These are phyloP conservation scores for Staurois parvus DNA, from an alignment of 2,797 vertebrate genomes.

Conservation along the genomic window DNA sequence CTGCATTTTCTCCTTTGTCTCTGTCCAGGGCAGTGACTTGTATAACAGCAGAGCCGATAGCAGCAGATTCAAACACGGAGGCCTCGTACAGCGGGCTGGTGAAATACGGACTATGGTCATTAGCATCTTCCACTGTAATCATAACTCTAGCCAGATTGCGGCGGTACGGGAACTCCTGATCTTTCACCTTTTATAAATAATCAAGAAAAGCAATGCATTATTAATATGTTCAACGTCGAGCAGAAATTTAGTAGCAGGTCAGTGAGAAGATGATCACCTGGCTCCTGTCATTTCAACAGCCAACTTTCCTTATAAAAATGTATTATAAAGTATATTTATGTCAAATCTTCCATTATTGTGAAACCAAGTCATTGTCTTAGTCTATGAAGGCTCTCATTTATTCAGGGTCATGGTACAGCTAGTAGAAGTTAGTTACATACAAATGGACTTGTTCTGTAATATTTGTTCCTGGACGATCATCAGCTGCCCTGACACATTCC, in stretches of 20 bases:
- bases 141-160: conserved; percentile 91
- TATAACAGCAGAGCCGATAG: conserved; percentile 91
- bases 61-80: conserved; percentile 93
- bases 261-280: background rate
- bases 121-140: conserved; percentile 93
- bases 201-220: conserved; percentile 2
- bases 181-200: conserved; percentile 86
- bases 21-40: conserved; percentile 95
- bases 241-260: background rate
- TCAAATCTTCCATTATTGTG: too few relatives aligned
- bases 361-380: too few relatives aligned
- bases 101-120: conserved; percentile 94
- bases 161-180: conserved; percentile 96
- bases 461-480: too few relatives aligned
- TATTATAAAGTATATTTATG: background rate
- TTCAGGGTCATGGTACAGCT: too few relatives aligned
- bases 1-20: conserved; percentile 95
- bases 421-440: too few relatives aligned
- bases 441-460: too few relatives aligned
- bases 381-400: too few relatives aligned
- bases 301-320: background rate
- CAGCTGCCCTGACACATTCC: too few relatives aligned
- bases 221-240: background rate
- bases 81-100: conserved; percentile 91
- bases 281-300: background rate